Evolutionary conservation across 2,797 vertebrate species (phyloP).

Genomic region (Petrocephalus schoutedeni): DNA sequence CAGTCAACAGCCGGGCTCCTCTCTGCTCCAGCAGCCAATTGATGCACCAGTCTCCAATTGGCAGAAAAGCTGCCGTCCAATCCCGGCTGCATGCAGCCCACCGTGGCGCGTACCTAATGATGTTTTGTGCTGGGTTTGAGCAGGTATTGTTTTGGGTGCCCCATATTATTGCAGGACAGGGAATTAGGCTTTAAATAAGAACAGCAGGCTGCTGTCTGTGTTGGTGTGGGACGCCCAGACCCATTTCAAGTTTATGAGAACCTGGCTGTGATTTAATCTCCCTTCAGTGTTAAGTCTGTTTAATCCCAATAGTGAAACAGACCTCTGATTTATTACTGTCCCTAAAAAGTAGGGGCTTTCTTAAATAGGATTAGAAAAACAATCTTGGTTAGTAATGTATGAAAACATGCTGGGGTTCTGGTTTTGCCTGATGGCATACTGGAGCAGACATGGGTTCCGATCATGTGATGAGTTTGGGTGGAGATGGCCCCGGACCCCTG

Average conservation of each 20-base stretch:
- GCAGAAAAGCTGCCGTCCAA: background rate
- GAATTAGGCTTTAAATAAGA: constrained; percentile 19
- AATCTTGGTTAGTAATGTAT: background rate
- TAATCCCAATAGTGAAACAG: background rate
- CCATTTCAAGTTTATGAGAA: constrained; percentile 24
- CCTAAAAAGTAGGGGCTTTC: constrained; percentile 12
- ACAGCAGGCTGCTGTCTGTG: constrained; percentile 13
- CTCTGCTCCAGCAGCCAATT: background rate
- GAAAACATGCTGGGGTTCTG: constrained; percentile 24
- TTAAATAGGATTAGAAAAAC: constrained; percentile 8
- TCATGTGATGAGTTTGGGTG: background rate
- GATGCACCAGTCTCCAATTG: background rate
- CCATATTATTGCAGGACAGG: background rate
- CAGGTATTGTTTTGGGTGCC: constrained; percentile 18
- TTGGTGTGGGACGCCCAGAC: constrained; percentile 6
- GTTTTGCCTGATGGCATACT: background rate
- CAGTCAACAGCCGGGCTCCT: background rate
- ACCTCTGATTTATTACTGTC: constrained; percentile 11
- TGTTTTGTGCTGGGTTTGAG: constrained; percentile 7
- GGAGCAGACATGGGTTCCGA: constrained; percentile 10
- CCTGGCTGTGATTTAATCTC: constrained; percentile 13
- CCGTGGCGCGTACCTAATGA: background rate
- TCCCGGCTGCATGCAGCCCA: background rate
- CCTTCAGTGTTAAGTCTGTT: constrained; percentile 8
- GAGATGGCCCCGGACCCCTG: background rate